phyloP scores from a whole-genome alignment of 2,113 vertebrate species.

The Daphoenositta chrysoptera region DNA sequence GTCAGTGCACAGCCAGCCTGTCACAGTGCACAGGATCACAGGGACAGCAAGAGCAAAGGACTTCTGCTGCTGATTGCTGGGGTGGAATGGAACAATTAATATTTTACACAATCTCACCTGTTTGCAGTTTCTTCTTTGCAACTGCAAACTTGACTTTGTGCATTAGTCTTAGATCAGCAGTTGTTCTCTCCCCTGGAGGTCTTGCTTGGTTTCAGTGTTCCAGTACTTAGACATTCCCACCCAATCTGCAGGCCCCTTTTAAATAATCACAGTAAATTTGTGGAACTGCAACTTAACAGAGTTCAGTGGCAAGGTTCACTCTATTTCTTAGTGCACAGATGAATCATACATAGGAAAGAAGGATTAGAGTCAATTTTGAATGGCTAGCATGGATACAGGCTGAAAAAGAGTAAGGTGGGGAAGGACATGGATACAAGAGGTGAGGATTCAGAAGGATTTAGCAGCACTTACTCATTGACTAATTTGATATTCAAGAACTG shows the following conservation, averaged over 20 bases:
- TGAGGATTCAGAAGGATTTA: background rate
- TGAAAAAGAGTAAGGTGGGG: background rate
- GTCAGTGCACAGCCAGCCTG: background rate
- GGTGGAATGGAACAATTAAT: background rate
- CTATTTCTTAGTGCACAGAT: background rate
- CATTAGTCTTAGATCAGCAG: no score
- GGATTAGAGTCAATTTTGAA: background rate
- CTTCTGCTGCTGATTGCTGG: background rate
- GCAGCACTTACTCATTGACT: background rate
- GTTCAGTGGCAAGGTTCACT: background rate
- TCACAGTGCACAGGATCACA: background rate
- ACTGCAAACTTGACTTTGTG: background rate
- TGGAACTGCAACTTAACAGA: background rate
- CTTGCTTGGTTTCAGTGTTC: background rate
- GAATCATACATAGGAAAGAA: background rate
- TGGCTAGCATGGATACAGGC: background rate
- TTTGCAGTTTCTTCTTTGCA: background rate
- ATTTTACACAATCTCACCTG: background rate
- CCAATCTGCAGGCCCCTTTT: background rate
- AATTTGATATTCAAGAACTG: background rate
- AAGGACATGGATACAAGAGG: background rate
- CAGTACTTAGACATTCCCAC: background rate
- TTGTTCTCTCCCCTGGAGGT: background rate
- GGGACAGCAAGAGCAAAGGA: background rate
- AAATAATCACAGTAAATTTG: background rate